Percentiles rank a stretch among this genome's conserved stretches.
Conservation (phyloP, 1,140 invertebrate species). For the Batillaria attramentaria region DNA sequence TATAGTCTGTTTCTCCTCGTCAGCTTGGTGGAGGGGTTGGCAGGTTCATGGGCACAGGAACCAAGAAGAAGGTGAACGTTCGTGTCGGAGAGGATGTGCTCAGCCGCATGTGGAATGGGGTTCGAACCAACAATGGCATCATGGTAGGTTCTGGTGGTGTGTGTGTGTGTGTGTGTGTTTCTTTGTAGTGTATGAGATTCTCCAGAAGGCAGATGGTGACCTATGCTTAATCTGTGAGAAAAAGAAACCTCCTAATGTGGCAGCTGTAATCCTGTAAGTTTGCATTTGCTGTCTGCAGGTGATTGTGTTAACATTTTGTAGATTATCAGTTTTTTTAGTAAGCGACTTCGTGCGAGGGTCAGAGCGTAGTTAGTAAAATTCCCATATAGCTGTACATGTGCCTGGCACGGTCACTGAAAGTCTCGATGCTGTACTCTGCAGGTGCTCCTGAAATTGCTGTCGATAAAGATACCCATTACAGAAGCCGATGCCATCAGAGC, state of each 20-base stretch:
- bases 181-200: too few relatives aligned
- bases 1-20: conserved; percentile 35
- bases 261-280: too few relatives aligned
- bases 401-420: too few relatives aligned
- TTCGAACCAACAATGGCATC: conserved; percentile 95
- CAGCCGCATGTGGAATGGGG: conserved; percentile 92
- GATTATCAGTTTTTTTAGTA: too few relatives aligned
- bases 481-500: conserved; percentile 95
- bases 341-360: too few relatives aligned
- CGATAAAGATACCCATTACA: conserved; percentile 93
- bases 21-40: conserved; percentile 79
- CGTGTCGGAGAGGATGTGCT: conserved; percentile 89
- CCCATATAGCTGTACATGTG: too few relatives aligned
- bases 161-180: not conserved
- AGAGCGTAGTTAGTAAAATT: too few relatives aligned
- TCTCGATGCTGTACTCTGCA: conserved; percentile 51
- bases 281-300: too few relatives aligned
- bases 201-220: too few relatives aligned
- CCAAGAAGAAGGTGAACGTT: conserved; percentile 82
- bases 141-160: conserved; percentile 79
- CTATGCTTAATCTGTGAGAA: too few relatives aligned
- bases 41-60: conserved; percentile 76
- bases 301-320: too few relatives aligned
- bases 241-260: too few relatives aligned
- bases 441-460: conserved; percentile 81